A percentile compares a stretch with the other conserved stretches of the same genome.
These are phyloP conservation scores for Agraylea sexmaculata DNA, from an alignment of 1,140 invertebrate genomes.

Conservation along the genomic window DNA sequence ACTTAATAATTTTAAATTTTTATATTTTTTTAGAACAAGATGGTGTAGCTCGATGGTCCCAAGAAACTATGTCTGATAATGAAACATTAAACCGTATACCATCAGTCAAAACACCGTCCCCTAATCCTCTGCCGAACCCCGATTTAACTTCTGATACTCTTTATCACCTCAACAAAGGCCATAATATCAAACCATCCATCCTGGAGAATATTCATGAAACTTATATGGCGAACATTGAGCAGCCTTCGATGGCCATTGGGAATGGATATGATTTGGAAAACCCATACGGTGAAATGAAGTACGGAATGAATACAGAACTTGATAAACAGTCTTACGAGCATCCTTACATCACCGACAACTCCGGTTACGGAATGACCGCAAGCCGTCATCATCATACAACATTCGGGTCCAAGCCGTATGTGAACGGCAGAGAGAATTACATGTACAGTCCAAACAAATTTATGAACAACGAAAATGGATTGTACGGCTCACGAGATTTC, in stretches of 20 bases:
- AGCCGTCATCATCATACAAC: conserved; percentile 21
- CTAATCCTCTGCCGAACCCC: conserved; percentile 60
- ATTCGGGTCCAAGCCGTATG: conserved; percentile 37
- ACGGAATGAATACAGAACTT: conserved; percentile 30
- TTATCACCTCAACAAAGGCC: conserved; percentile 38
- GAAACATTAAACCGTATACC: conserved; percentile 40
- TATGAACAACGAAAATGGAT: conserved; percentile 29
- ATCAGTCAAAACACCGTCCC: conserved; percentile 53
- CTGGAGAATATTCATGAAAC: conserved; percentile 43
- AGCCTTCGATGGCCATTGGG: conserved; percentile 35
- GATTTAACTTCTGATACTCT: conserved; percentile 51
- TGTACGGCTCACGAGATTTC: conserved; percentile 47
- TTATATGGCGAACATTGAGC: conserved; percentile 36
- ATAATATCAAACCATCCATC: conserved; percentile 44
- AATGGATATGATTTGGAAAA: conserved; percentile 39
- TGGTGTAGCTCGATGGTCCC: conserved; percentile 61
- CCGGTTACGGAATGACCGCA: conserved; percentile 27
- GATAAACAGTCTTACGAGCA: conserved; percentile 38
- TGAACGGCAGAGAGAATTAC: conserved; percentile 35
- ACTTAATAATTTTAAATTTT: conserved; percentile 2
- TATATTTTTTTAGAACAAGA: conserved; percentile 29
- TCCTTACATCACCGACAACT: conserved; percentile 34
- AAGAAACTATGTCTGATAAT: conserved; percentile 63
- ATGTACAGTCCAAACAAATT: conserved; percentile 38
- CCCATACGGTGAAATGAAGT: conserved; percentile 32